Conservation (phyloP, 2,797 vertebrate genomes). For the Melanotaenia nigrans region DNA sequence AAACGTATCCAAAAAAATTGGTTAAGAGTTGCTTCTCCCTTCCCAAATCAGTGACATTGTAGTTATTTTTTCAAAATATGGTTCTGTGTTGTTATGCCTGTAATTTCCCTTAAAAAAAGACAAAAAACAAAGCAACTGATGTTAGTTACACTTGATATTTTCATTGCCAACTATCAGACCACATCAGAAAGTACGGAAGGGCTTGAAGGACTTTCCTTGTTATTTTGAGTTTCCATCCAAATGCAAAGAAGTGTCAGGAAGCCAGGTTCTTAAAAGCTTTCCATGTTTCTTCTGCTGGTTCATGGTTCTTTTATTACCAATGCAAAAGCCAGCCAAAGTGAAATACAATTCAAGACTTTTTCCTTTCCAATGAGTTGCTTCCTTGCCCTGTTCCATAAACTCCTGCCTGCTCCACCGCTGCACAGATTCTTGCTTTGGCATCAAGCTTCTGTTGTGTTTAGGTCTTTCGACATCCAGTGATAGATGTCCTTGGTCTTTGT, state of each 20-base stretch:
- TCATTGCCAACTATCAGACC: slow-evolving; percentile 29
- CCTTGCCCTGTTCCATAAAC: slow-evolving; percentile 42
- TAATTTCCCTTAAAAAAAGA: slow-evolving; percentile 7
- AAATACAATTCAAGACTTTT: slow-evolving; percentile 48
- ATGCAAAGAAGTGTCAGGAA: slow-evolving; percentile 44
- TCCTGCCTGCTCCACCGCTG: slow-evolving; percentile 44
- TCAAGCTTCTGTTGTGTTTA: slow-evolving; percentile 39
- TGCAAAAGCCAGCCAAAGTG: slow-evolving; percentile 50
- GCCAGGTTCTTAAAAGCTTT: slow-evolving; percentile 50
- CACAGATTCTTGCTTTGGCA: slow-evolving; percentile 31
- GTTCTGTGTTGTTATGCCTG: slow-evolving; percentile 27
- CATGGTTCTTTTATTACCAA: slow-evolving; percentile 54
- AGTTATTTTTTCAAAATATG: slow-evolving; percentile 23
- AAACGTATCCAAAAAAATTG: slow-evolving; percentile 54
- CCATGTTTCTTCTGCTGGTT: slow-evolving; percentile 43
- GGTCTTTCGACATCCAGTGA: slow-evolving; percentile 53
- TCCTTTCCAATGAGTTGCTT: slow-evolving; percentile 39
- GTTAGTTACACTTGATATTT: slow-evolving; percentile 46
- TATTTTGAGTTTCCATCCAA: slow-evolving; percentile 46
- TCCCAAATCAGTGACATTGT: slow-evolving; percentile 39
- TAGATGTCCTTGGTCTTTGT: slow-evolving; percentile 55
- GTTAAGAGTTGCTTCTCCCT: slow-evolving; percentile 31
- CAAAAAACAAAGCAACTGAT: slow-evolving; percentile 20
- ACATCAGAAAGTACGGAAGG: slow-evolving; percentile 32
- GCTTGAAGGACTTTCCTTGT: slow-evolving; percentile 18